These are phyloP conservation scores for Drosophila maculinotata DNA, from an alignment of 2,888 invertebrate genomes.

Conservation along the genomic window DNA sequence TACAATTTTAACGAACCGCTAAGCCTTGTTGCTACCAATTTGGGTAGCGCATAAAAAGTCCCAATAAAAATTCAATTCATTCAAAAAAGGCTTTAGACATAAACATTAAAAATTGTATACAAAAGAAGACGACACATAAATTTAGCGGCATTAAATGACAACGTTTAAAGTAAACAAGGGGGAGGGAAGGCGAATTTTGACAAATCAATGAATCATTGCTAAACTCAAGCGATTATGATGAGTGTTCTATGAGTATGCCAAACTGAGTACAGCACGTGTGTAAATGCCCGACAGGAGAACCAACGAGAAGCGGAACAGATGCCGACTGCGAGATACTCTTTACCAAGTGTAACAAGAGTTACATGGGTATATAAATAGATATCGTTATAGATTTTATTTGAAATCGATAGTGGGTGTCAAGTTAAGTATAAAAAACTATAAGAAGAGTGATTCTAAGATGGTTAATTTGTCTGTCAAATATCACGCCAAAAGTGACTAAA, in stretches of 20 bases:
- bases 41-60: slow-evolving; percentile 55
- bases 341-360: not conserved
- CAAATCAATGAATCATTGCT: slow-evolving; percentile 25
- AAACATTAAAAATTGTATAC: slow-evolving; percentile 50
- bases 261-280: slow-evolving; percentile 27
- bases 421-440: no score
- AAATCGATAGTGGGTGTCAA: no score
- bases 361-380: not conserved
- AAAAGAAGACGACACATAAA: slow-evolving; percentile 38
- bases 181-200: not conserved
- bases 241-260: slow-evolving; percentile 27
- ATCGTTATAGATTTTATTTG: not conserved
- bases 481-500: no score
- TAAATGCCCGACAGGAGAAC: not conserved
- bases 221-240: slow-evolving; percentile 8
- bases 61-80: slow-evolving; percentile 33
- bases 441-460: no score
- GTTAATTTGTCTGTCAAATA: no score
- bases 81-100: slow-evolving; percentile 58
- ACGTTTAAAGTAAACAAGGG: slow-evolving; percentile 7
- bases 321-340: not conserved
- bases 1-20: slow-evolving; percentile 47
- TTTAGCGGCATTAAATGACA: slow-evolving; percentile 25
- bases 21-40: slow-evolving; percentile 59
- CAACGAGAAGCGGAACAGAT: not conserved